Evolutionary conservation across 2,113 vertebrate genomes (phyloP).

Genomic region (Columba livia): DNA sequence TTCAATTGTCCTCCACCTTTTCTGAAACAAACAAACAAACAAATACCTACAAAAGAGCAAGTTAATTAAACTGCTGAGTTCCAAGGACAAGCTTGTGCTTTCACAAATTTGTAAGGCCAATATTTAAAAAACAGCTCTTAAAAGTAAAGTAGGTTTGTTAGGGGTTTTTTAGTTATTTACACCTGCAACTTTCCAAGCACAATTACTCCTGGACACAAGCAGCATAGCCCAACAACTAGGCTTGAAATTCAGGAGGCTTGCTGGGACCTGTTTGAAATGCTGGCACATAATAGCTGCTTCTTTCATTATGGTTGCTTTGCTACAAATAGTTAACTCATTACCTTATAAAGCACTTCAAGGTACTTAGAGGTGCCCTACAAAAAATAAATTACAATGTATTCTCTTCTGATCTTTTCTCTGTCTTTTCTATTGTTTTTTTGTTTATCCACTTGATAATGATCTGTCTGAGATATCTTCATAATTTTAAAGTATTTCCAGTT

Average conservation of each 20-base stretch:
- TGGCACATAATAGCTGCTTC: not conserved
- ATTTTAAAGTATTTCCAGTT: not conserved
- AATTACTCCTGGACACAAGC: not conserved
- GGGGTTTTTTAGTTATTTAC: not conserved
- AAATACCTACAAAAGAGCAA: not conserved
- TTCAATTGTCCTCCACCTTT: not conserved
- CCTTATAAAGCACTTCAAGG: constrained; percentile 15
- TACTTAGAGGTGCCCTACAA: not conserved
- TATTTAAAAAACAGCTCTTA: not conserved
- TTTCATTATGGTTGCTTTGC: not conserved
- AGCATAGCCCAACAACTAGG: not conserved
- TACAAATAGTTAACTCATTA: constrained; percentile 3
- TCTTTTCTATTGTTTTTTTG: not conserved
- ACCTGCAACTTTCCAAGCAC: not conserved
- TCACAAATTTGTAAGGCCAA: not conserved
- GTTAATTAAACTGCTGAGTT: not conserved
- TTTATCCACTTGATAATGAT: not conserved
- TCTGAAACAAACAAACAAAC: not conserved
- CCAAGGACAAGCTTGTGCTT: not conserved
- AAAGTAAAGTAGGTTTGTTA: not conserved
- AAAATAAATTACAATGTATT: not conserved
- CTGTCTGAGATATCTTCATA: not conserved
- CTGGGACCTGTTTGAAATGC: not conserved
- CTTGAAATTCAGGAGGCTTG: not conserved
- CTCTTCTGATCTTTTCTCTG: not conserved